Percentiles rank a stretch among this genome's conserved stretches.
phyloP scores from a whole-genome alignment of 2,797 vertebrate species.

The Phaenicophaeus curvirostris region DNA sequence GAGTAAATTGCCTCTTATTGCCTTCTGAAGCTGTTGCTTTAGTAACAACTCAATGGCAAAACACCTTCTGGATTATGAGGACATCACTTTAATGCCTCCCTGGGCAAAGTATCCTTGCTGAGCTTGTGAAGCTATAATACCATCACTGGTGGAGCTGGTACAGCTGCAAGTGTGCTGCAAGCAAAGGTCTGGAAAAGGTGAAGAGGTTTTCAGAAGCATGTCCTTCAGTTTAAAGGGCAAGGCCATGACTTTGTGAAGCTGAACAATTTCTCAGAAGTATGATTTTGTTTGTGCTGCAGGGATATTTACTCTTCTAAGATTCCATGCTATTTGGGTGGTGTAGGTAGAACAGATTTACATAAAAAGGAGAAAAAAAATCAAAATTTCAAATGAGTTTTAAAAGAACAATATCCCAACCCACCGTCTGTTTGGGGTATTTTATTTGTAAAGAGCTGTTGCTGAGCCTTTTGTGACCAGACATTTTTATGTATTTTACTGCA shows the following conservation, averaged over 20 bases:
- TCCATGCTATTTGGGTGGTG: constrained; percentile 13
- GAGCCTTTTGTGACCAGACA: constrained; percentile 52
- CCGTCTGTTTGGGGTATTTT: constrained; percentile 25
- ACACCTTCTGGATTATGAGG: neutral
- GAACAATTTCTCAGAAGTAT: neutral
- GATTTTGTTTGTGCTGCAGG: constrained; percentile 11
- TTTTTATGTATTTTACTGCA: neutral
- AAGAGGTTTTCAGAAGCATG: neutral
- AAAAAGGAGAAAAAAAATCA: neutral
- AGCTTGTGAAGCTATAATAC: neutral
- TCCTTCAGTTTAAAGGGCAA: constrained; percentile 52
- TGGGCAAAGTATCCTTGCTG: neutral
- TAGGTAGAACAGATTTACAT: constrained; percentile 34
- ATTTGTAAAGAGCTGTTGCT: constrained; percentile 17
- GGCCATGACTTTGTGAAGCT: neutral
- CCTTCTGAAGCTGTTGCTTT: neutral
- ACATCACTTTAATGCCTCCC: neutral
- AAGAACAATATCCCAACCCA: constrained; percentile 15
- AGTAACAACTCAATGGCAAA: neutral
- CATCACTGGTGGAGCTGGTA: neutral
- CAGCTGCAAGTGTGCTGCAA: neutral
- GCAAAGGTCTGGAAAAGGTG: neutral
- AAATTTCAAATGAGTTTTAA: constrained; percentile 39
- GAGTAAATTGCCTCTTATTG: neutral
- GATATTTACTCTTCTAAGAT: constrained; percentile 38